Conservation (phyloP, 2,797 vertebrate genomes). For the Luscinia megarhynchos region DNA sequence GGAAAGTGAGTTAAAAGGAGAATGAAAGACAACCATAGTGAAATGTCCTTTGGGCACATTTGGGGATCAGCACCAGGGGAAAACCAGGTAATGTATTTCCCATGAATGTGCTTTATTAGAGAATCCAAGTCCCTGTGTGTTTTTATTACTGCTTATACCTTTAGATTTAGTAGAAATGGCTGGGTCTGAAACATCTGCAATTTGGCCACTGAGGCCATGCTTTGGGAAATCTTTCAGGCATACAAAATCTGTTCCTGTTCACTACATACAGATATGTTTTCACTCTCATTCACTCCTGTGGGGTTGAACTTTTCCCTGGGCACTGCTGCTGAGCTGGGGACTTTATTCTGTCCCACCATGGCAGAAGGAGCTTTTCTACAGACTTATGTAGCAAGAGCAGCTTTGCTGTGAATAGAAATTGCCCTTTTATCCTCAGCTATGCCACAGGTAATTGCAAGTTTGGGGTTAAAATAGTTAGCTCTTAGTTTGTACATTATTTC, state of each 20-base stretch:
- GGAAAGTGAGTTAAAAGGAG: neutral
- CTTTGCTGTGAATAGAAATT: neutral
- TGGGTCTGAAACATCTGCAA: neutral
- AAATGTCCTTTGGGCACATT: neutral
- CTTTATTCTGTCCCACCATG: neutral
- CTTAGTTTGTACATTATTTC: neutral
- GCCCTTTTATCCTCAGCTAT: neutral
- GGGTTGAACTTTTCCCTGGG: neutral
- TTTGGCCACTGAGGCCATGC: neutral
- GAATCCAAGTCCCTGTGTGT: neutral
- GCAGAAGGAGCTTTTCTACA: neutral
- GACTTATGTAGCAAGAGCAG: neutral
- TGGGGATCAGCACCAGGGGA: neutral
- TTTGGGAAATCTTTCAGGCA: neutral
- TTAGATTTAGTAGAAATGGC: neutral
- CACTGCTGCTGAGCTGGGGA: neutral
- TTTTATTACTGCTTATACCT: neutral
- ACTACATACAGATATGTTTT: neutral
- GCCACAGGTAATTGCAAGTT: neutral
- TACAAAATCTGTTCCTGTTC: neutral
- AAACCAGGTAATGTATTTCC: neutral
- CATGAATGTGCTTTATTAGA: neutral
- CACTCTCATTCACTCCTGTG: neutral
- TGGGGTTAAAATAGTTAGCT: neutral
- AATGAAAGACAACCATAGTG: neutral